Evolutionary conservation across 2,113 vertebrate species (phyloP).

Genomic region (Hystrix cristata): DNA sequence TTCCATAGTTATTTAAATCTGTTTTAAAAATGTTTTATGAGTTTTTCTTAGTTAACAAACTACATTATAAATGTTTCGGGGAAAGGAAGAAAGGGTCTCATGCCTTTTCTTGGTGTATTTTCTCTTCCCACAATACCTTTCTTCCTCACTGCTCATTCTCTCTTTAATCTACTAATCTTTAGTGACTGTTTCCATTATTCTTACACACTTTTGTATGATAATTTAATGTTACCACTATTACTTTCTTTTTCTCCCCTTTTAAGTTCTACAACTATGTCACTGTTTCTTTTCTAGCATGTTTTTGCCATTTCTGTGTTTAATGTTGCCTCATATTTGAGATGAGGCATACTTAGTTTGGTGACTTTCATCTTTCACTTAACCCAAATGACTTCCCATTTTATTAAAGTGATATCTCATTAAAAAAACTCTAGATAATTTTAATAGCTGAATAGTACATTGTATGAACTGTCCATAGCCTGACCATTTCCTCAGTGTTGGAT

Average conservation of each 20-base stretch:
- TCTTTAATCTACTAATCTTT: conserved; percentile 46
- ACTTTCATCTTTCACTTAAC: background rate
- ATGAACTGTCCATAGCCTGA: background rate
- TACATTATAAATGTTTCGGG: background rate
- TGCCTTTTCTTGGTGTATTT: background rate
- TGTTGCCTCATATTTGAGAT: conserved; percentile 47
- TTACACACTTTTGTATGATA: background rate
- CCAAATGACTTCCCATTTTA: background rate
- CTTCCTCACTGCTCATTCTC: background rate
- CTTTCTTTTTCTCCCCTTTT: conserved; percentile 33
- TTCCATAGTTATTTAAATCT: background rate
- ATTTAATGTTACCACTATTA: background rate
- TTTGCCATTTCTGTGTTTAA: conserved; percentile 52
- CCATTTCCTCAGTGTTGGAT: background rate
- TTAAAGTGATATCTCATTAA: conserved; percentile 16
- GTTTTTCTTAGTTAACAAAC: conserved; percentile 44
- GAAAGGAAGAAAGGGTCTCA: background rate
- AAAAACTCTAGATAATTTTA: conserved; percentile 20
- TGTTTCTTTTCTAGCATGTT: conserved; percentile 38
- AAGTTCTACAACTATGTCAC: conserved; percentile 17
- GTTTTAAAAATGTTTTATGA: background rate
- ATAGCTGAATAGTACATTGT: background rate
- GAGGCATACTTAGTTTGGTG: background rate
- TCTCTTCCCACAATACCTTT: background rate
- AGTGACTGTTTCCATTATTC: conserved; percentile 15